phyloP scores from a whole-genome alignment of 2,113 vertebrate species.

The Mirounga angustirostris region DNA sequence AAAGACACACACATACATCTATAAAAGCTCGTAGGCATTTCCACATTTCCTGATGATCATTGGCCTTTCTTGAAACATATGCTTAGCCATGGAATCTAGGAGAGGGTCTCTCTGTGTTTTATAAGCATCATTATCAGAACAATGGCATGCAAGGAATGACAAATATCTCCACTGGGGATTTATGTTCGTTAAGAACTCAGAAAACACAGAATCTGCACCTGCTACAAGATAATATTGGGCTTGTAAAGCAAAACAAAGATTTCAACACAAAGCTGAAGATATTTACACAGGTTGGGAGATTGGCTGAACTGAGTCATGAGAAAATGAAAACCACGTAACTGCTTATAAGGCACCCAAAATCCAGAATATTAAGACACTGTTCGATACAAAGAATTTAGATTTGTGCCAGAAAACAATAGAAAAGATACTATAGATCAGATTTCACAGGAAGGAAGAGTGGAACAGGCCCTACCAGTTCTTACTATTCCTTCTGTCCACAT shows the following conservation, averaged over 20 bases:
- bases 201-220: slow-evolving; percentile 72
- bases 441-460: slow-evolving; percentile 74
- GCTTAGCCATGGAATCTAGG: slow-evolving; percentile 9
- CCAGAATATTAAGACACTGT: slow-evolving; percentile 39
- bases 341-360: not conserved
- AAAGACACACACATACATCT: not conserved
- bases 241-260: slow-evolving; percentile 70
- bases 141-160: slow-evolving; percentile 66
- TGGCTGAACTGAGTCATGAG: slow-evolving; percentile 47
- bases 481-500: slow-evolving; percentile 54
- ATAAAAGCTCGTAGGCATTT: not conserved
- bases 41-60: not conserved
- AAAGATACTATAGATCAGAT: slow-evolving; percentile 71
- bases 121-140: slow-evolving; percentile 56
- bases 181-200: slow-evolving; percentile 63
- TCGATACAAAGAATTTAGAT: slow-evolving; percentile 73
- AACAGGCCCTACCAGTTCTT: slow-evolving; percentile 25
- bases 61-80: slow-evolving; percentile 62
- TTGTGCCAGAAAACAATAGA: slow-evolving; percentile 60
- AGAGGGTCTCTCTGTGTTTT: slow-evolving; percentile 55
- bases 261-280: slow-evolving; percentile 68
- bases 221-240: slow-evolving; percentile 69
- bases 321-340: slow-evolving; percentile 44
- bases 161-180: slow-evolving; percentile 73
- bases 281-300: not conserved